Base-by-base conservation (phyloP, 1,140 invertebrate genomes). In the Trypoxylus dichotomus region DNA sequence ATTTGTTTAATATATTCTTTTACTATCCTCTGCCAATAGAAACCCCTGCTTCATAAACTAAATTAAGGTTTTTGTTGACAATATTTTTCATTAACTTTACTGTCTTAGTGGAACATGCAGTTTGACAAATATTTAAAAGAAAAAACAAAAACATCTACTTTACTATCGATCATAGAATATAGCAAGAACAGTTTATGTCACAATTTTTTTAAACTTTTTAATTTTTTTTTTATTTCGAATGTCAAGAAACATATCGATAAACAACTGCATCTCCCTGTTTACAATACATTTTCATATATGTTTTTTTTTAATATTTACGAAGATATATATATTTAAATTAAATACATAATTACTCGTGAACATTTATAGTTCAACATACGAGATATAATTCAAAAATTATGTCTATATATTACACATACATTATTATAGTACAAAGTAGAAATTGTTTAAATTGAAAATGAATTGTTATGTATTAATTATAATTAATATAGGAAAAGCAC, bases 271-370 rank as follows among this genome's bases (percentile, higher is more conserved):
- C 60, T 68, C 60, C 60, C 60, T 68, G 60, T 27, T 68, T 68
- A 68, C 60, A 68, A 68, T 68, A 29, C 60, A 29, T 24, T 68
- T 68, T 68, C 60, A 68, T 27, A 68, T 29, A 68, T 68, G 25
- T 63, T 63, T 68, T 68, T 68, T 68, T 68, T 68, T 68, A 25
- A 68, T 68, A 27, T 68, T 68, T 68, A 68, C 60, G 60, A 68
- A 68, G 60, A 68, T 68, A 68, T 68, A 68, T 68, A 68, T 68
- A 68, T 68, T 68, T 27, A 68, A 68, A 68, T 68, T 68, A 68
- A 68, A 68, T 68, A 68, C 60, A 68, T 68, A 68, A 68, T 68
- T 68, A 24, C 21, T 68, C 27, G 60, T 29, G 60, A 68, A 68
- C 60, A 68, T 68, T 29, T 27, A 68, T 68, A 68, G 60, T 68